phyloP scores from a whole-genome alignment of 1,140 invertebrate species.

The Rhizoglyphus robini region DNA sequence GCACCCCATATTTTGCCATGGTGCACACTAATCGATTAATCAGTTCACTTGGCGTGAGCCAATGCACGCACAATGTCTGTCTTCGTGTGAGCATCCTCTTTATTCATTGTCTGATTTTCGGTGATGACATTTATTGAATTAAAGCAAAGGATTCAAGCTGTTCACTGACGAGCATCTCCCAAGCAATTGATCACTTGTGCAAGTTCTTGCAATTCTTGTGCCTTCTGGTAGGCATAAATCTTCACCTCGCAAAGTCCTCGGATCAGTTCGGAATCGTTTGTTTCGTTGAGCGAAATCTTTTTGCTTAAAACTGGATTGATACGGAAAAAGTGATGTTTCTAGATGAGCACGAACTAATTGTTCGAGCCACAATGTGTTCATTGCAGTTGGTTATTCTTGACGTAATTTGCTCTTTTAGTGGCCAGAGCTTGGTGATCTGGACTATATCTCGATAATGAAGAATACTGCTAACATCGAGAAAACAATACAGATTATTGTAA shows the following conservation, averaged over 20 bases:
- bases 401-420: background rate
- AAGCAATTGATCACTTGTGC: background rate
- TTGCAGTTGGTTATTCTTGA: constrained; percentile 52
- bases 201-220: background rate
- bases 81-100: no score
- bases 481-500: background rate
- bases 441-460: background rate
- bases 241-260: constrained; percentile 87
- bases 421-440: background rate
- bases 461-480: background rate
- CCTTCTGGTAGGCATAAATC: constrained; percentile 41
- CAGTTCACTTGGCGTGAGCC: no score
- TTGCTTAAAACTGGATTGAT: constrained; percentile 40
- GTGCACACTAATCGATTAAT: no score
- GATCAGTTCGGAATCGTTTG: constrained; percentile 59
- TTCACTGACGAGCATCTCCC: no score
- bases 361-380: constrained; percentile 74
- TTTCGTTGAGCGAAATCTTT: constrained; percentile 77
- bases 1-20: no score
- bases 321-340: constrained; percentile 64
- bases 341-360: constrained; percentile 73
- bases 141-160: no score
- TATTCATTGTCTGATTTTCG: no score
- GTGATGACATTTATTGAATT: no score
- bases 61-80: no score